Base-by-base conservation (phyloP, 2,797 vertebrate species). In the Todus mexicanus region DNA sequence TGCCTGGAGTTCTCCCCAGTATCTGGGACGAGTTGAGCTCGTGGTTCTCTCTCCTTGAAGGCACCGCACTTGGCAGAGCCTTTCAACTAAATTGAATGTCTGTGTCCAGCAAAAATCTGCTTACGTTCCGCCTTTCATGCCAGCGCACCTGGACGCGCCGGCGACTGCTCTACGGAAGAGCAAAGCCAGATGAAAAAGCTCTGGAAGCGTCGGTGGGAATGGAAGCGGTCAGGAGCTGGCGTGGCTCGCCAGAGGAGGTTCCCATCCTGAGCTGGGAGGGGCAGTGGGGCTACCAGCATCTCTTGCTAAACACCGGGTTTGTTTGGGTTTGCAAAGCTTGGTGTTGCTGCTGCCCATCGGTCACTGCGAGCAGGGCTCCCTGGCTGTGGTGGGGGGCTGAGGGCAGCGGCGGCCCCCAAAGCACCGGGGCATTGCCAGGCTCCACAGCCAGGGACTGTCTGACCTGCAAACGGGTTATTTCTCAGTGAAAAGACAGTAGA, bases 391-490 rank as follows among this genome's bases (percentile, higher is more conserved):
- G 3, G 38, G 78, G 23, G 54, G 42, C 54, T 5, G 12, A 2
- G 22, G 35, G 50, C 43, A 7, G 43, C 17, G 0, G 56, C 2
- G 4, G 9, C 15, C 31, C 69, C 86, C 22, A 10, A 6, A 45
- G 63, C n/a, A 0, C 7, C 3, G 4, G 26, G 38, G 37, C 31
- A 35, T 89, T 45, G 23, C 73, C 5, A 42, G 38, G 35, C 77
- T 77, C 90, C 74, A 10, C 5, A 72, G 86, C 80, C 95, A 81
- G 91, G 92, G 84, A 82, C 74, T 25, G 23, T 82, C 89, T 61
- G 70, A 81, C 93, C 96, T 92, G 74, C 96, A 90, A 82, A 84
- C 18, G 80, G 94, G 89, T 97, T 95, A 73, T 92, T 95, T 95
- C 89, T 45, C 89, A 95, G 94, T 57, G 93, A 95, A 96, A 95